phyloP scores from a whole-genome alignment of 2,113 vertebrate genomes.

The Corythornis cristatus region DNA sequence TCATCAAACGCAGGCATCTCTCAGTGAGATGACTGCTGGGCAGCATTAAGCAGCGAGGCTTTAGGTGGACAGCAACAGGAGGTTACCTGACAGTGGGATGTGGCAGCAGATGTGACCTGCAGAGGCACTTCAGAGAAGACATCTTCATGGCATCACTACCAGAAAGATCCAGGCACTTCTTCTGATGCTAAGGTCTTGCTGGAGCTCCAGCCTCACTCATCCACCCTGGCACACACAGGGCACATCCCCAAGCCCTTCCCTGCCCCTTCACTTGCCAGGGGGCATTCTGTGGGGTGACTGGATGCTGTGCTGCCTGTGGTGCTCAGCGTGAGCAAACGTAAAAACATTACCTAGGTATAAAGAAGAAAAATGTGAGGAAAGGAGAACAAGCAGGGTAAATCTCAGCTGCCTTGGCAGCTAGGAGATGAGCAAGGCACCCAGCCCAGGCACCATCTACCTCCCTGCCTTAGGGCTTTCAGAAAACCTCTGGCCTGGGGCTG shows the following conservation, averaged over 20 bases:
- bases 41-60: neutral
- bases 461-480: fast-evolving
- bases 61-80: neutral
- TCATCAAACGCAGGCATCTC: fast-evolving
- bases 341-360: neutral
- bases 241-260: neutral
- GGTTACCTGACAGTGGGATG: neutral
- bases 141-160: fast-evolving
- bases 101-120: neutral
- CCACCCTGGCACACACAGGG: fast-evolving
- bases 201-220: neutral
- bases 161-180: neutral
- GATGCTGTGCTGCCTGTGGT: neutral
- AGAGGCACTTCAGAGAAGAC: neutral
- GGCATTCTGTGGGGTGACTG: neutral
- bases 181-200: fast-evolving
- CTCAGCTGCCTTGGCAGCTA: neutral
- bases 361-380: neutral
- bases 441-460: neutral
- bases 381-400: neutral
- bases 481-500: neutral
- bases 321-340: neutral
- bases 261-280: neutral
- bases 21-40: fast-evolving
- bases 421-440: neutral